A percentile compares a stretch with the other conserved stretches of the same genome.
These are phyloP conservation scores for Gymnorhina tibicen DNA, from an alignment of 2,113 vertebrate genomes.

Conservation along the genomic window DNA sequence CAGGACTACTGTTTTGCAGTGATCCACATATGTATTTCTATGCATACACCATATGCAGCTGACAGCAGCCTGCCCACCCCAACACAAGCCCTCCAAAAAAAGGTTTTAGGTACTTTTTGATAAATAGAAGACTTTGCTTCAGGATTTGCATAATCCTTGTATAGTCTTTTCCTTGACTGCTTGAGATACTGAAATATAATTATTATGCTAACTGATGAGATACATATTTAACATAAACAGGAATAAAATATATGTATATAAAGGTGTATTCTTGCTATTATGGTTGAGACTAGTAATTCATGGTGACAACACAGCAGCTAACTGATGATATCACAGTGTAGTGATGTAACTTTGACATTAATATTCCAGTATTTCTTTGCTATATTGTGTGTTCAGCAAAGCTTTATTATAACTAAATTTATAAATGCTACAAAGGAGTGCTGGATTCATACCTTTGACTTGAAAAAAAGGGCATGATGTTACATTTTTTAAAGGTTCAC, in stretches of 20 bases:
- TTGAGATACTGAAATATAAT: slow-evolving; percentile 1
- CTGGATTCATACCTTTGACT: background rate
- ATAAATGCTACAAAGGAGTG: background rate
- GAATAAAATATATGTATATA: slow-evolving; percentile 38
- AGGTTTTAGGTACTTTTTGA: background rate
- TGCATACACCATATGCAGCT: background rate
- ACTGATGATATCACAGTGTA: background rate
- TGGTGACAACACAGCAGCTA: background rate
- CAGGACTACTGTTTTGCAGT: background rate
- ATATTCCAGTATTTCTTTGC: background rate
- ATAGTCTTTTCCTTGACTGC: background rate
- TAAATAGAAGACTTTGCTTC: background rate
- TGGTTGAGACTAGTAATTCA: background rate
- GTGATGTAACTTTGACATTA: background rate
- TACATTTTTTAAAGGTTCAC: background rate
- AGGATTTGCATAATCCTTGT: background rate
- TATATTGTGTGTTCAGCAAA: background rate
- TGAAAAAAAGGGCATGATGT: background rate
- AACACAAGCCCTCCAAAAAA: background rate
- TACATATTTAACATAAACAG: slow-evolving; percentile 31
- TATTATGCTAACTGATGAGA: background rate
- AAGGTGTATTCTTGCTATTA: background rate
- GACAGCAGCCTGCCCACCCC: background rate
- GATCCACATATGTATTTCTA: background rate
- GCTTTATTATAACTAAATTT: background rate